A percentile compares a stretch with the other conserved stretches of the same genome.
phyloP scores from a whole-genome alignment of 2,113 vertebrate species.

The Nettapus auritus region DNA sequence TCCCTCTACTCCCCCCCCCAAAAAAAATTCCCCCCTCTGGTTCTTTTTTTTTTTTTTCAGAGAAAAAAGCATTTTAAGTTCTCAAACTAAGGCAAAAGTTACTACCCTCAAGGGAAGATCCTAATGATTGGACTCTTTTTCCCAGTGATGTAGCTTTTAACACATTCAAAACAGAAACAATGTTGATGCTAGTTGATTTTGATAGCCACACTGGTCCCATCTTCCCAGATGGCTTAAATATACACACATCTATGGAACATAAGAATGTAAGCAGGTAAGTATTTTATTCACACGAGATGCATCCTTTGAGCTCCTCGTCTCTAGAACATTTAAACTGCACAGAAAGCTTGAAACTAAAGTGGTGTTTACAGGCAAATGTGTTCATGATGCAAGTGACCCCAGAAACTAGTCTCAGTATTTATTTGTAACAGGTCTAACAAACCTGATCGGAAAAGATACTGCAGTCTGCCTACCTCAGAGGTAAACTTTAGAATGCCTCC shows the following conservation, averaged over 20 bases:
- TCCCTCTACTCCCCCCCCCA: background rate
- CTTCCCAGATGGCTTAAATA: background rate
- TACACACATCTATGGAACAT: background rate
- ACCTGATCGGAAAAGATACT: background rate
- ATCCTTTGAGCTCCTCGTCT: background rate
- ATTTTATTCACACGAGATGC: background rate
- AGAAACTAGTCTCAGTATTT: background rate
- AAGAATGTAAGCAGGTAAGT: background rate
- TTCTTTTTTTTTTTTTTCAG: too few species aligned
- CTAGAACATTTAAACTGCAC: background rate
- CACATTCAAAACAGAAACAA: background rate
- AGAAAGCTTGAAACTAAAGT: background rate
- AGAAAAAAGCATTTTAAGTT: background rate
- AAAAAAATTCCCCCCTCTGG: background rate
- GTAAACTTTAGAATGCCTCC: background rate
- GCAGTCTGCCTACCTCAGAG: background rate
- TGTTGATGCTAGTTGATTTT: background rate
- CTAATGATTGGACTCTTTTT: background rate
- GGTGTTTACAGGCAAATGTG: background rate
- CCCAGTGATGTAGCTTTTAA: background rate
- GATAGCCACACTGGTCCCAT: background rate
- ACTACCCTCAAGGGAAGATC: background rate
- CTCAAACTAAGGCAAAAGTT: background rate
- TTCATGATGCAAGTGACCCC: background rate
- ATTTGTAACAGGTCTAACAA: background rate